Evolutionary conservation across 2,888 invertebrate species (phyloP).

Genomic region (Drosophila fulvimacula): DNA sequence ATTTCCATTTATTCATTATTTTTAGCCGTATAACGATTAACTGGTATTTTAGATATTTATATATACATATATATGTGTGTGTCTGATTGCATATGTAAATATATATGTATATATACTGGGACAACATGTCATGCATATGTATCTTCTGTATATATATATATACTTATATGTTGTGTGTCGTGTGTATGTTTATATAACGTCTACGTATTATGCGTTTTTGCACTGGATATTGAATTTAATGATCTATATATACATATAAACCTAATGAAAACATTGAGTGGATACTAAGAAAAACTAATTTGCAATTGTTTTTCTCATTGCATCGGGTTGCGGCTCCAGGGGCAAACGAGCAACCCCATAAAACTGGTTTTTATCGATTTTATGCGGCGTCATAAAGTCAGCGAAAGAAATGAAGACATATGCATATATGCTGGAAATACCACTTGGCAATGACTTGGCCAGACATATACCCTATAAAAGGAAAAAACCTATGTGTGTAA

Average conservation of each 20-base stretch:
- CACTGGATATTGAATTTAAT: slow-evolving; percentile 51
- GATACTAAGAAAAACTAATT: slow-evolving; percentile 8
- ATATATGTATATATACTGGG: slow-evolving; percentile 13
- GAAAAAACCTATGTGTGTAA: too few relatives aligned
- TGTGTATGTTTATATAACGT: slow-evolving; percentile 50
- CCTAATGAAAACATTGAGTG: slow-evolving; percentile 21
- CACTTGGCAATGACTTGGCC: background rate
- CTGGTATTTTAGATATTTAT: slow-evolving; percentile 28
- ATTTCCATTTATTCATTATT: slow-evolving; percentile 34
- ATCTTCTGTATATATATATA: slow-evolving; percentile 16
- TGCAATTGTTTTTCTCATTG: background rate
- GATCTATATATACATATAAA: slow-evolving; percentile 17
- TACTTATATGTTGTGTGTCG: slow-evolving; percentile 19
- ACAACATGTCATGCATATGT: background rate
- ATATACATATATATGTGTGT: slow-evolving; percentile 8
- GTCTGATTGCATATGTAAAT: background rate
- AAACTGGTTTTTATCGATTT: slow-evolving; percentile 28
- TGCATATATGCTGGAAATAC: background rate
- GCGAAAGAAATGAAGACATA: background rate
- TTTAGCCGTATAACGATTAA: slow-evolving; percentile 26
- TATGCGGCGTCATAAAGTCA: background rate
- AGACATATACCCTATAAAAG: background rate
- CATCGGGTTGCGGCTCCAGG: too few relatives aligned
- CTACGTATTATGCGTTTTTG: slow-evolving; percentile 56
- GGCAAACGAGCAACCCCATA: too few relatives aligned